Conservation (phyloP, 2,113 vertebrate species). For the Leuciscus idus region DNA sequence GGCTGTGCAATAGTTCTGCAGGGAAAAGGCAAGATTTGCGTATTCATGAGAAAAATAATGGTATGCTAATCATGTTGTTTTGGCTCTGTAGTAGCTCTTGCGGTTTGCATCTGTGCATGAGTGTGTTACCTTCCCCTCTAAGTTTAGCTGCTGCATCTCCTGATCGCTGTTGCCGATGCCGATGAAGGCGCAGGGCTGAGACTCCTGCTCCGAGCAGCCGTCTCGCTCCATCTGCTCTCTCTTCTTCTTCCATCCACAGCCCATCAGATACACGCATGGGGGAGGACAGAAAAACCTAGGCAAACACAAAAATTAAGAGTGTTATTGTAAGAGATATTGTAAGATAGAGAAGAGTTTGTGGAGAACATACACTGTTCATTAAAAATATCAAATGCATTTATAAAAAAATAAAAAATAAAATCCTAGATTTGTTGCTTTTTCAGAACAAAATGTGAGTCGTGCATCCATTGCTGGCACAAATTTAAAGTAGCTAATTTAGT, state of each 20-base stretch:
- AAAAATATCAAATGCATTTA: background rate
- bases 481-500: no score
- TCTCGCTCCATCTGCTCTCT: constrained; percentile 99
- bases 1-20: constrained; percentile 99
- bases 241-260: constrained; percentile 99
- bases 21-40: constrained; percentile 45
- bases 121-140: constrained; percentile 94
- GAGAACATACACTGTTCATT: background rate
- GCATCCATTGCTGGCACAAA: no score
- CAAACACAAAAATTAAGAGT: constrained; percentile 38
- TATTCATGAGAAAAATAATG: background rate
- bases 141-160: constrained; percentile 98
- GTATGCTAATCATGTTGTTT: background rate
- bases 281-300: constrained; percentile 97
- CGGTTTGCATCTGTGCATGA: background rate
- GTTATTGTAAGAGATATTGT: background rate
- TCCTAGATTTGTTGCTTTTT: no score
- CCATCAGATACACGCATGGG: constrained; percentile 98
- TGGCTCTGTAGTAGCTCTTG: constrained; percentile 13
- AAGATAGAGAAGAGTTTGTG: background rate
- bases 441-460: no score
- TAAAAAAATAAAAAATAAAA: no score
- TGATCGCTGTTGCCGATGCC: constrained; percentile 99
- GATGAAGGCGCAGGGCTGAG: constrained; percentile 98
- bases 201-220: constrained; percentile 97